Conservation (phyloP, 2,113 vertebrate species). For the Ia io region DNA sequence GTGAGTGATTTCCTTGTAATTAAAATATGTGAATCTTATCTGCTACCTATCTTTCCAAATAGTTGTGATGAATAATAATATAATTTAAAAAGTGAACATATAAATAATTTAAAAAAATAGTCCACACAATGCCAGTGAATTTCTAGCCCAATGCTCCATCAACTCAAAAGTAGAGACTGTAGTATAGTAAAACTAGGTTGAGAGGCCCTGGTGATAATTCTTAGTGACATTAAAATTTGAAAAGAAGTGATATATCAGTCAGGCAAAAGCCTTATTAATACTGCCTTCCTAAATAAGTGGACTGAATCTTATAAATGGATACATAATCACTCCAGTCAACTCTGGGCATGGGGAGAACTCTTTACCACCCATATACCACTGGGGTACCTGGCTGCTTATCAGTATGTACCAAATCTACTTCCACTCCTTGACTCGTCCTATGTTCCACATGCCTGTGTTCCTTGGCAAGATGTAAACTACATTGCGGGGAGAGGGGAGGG, state of each 20-base stretch:
- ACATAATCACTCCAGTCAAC: background rate
- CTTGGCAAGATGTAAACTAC: background rate
- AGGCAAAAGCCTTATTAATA: background rate
- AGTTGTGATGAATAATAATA: background rate
- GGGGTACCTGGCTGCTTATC: background rate
- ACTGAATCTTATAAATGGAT: background rate
- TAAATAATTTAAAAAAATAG: background rate
- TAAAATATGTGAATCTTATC: background rate
- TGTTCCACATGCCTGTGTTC: background rate
- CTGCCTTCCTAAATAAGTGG: background rate
- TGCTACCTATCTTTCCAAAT: background rate
- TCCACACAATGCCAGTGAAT: background rate
- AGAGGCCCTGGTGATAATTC: background rate
- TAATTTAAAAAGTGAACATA: background rate
- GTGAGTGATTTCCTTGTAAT: background rate
- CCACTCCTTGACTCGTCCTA: background rate
- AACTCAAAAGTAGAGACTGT: background rate
- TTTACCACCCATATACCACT: background rate
- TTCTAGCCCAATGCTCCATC: background rate
- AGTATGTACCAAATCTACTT: background rate
- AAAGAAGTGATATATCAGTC: background rate
- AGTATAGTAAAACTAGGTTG: background rate
- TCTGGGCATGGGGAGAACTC: background rate
- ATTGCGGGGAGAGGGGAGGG: accelerated
- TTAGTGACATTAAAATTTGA: background rate